Evolutionary conservation across 1,140 invertebrate genomes (phyloP), one percentile per base, ranked within the genome.

Genomic region (Potamilus streckersoni): DNA sequence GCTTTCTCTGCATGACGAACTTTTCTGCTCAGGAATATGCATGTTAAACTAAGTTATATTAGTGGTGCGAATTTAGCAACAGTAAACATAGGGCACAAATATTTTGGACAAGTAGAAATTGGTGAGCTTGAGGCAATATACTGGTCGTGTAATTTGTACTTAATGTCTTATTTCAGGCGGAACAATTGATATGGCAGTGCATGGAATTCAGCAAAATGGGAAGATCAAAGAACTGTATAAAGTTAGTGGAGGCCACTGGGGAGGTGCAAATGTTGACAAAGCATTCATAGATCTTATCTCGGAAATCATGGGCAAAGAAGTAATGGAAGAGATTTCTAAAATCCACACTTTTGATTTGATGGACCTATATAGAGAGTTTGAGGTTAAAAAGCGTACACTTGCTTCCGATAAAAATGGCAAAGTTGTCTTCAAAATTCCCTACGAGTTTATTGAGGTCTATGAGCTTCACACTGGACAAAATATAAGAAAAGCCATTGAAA

Each of bases 351-450:
- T 15, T 2, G 76, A 72, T 59, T 60, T 70, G n/a, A 63, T 81
- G 14, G 76, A 76, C 27, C 59, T 81, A 8, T 67, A 73, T 31
- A 55, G 73, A 57, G 73, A 72, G 58, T 81, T 81, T 73, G 79
- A 81, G 38, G 62, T 73, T n/a, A 68, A 73, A 23, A 81, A 81
- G 58, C 61, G 73, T 27, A 76, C 58, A 8, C 31, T 81, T 13
- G 71, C 60, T 3, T 19, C 38, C 12, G 69, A 66, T 13, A 27
- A 61, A 56, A 61, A 23, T 16, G 59, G 56, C 13, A 61, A 58
- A 67, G n/a, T 57, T n/a, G 71, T 58, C 2, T 60, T 79, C n/a
- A 31, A 57, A 31, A 57, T 74, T 16, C 78, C 78, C 11, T n/a
- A 20, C 16, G 31, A 63, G 31, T 60, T 74, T 3, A 71, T 20